phyloP scores from a whole-genome alignment of 2,113 vertebrate genomes.

The Prunella himalayana region DNA sequence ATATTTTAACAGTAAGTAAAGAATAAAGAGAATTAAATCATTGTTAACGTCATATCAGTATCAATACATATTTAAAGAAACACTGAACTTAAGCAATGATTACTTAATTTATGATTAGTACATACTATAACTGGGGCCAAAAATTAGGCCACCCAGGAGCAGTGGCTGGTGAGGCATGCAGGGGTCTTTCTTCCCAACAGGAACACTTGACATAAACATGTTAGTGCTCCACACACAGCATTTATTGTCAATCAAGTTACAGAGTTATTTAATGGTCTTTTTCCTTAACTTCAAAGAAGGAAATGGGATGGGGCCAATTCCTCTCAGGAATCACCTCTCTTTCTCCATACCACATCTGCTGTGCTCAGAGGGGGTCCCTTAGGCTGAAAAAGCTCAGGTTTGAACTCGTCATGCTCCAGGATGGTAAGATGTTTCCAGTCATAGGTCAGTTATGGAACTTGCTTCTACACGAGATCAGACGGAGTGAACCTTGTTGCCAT shows the following conservation, averaged over 20 bases:
- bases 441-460: not conserved
- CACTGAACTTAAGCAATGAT: not conserved
- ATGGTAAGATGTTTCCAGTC: not conserved
- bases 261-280: constrained; percentile 18
- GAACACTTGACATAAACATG: constrained; percentile 13
- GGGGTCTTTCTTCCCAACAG: constrained; percentile 25
- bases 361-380: not conserved
- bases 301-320: constrained; percentile 3
- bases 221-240: not conserved
- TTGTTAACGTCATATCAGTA: not conserved
- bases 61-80: not conserved
- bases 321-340: not conserved
- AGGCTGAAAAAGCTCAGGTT: constrained; percentile 42
- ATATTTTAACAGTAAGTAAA: not conserved
- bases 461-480: not conserved
- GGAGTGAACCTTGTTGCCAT: not conserved
- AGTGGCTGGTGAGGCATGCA: not conserved
- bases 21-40: not conserved
- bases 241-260: constrained; percentile 47
- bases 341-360: constrained; percentile 14
- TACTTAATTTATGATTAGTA: not conserved
- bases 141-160: constrained; percentile 38
- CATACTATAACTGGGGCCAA: not conserved
- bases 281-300: constrained; percentile 50
- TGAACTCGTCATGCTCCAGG: not conserved